These are phyloP conservation scores for Ctenoplectra terminalis DNA, from an alignment of 1,140 invertebrate species.

Conservation along the genomic window DNA sequence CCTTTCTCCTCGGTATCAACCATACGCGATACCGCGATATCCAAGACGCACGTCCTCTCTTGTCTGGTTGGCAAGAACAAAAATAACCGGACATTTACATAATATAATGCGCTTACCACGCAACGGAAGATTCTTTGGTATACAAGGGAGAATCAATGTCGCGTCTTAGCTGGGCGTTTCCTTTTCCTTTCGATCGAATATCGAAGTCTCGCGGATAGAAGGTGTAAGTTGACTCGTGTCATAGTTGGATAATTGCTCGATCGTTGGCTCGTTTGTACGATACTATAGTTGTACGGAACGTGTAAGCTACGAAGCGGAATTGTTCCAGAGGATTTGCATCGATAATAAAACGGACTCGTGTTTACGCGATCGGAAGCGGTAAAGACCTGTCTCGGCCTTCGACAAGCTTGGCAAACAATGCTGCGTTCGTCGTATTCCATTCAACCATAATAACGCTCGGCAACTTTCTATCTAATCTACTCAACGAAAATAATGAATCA, in stretches of 20 bases:
- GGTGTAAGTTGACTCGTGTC: too few relatives aligned
- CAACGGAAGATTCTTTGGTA: not conserved
- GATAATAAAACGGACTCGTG: conserved; percentile 50
- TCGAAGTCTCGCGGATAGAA: too few relatives aligned
- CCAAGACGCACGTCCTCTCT: conserved; percentile 7
- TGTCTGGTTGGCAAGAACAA: conserved; percentile 22
- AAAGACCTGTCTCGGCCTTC: conserved; percentile 1
- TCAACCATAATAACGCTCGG: not conserved
- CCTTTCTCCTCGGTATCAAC: conserved; percentile 16
- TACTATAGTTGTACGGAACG: not conserved
- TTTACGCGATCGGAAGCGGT: conserved; percentile 35
- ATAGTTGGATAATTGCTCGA: not conserved
- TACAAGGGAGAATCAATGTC: not conserved
- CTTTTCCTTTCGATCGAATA: not conserved
- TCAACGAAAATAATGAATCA: not conserved
- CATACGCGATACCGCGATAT: conserved; percentile 41
- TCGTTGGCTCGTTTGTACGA: not conserved
- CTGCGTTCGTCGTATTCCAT: conserved; percentile 17
- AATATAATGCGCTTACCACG: conserved; percentile 54
- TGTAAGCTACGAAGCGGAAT: conserved; percentile 37
- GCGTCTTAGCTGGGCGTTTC: not conserved
- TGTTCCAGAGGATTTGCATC: conserved; percentile 54
- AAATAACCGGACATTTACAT: conserved; percentile 66
- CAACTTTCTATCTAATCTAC: too few relatives aligned
- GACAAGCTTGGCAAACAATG: conserved; percentile 20